These are phyloP conservation scores for Spilarctia lutea DNA, from an alignment of 2,888 invertebrate genomes.

Conservation along the genomic window DNA sequence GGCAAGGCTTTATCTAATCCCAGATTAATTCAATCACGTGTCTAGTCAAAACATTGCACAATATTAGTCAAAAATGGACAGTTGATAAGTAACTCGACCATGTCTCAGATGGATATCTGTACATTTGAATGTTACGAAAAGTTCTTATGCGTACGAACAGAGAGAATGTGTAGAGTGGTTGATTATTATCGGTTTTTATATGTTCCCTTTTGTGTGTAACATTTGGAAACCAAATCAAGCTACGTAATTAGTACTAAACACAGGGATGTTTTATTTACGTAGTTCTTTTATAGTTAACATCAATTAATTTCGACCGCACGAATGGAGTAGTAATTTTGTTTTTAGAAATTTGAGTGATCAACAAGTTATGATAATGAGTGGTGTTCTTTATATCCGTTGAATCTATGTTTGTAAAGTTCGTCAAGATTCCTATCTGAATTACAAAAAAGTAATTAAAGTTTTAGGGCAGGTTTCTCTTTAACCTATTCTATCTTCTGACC, in stretches of 20 bases:
- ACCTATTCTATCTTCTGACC: neutral
- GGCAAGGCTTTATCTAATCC: slow-evolving; percentile 40
- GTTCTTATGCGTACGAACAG: slow-evolving; percentile 12
- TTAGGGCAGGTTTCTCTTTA: neutral
- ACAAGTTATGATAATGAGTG: too few relatives aligned
- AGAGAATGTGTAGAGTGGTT: neutral
- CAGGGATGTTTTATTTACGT: neutral
- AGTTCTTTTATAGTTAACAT: neutral
- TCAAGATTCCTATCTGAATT: too few relatives aligned
- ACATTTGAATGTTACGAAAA: slow-evolving; percentile 52
- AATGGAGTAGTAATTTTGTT: neutral
- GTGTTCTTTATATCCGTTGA: too few relatives aligned
- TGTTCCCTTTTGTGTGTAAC: neutral
- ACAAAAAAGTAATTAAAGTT: too few relatives aligned
- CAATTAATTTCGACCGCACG: neutral
- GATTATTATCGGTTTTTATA: slow-evolving; percentile 5
- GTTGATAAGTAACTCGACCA: slow-evolving; percentile 44
- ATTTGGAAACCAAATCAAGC: neutral
- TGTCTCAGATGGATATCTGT: slow-evolving; percentile 47
- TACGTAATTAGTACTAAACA: neutral
- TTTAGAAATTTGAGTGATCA: too few relatives aligned
- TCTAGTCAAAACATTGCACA: slow-evolving; percentile 58
- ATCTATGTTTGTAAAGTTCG: neutral
- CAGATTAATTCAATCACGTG: slow-evolving; percentile 55
- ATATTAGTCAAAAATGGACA: slow-evolving; percentile 56